Evolutionary conservation across 2,888 invertebrate species (phyloP).

Genomic region (Aphidoletes aphidimyza): DNA sequence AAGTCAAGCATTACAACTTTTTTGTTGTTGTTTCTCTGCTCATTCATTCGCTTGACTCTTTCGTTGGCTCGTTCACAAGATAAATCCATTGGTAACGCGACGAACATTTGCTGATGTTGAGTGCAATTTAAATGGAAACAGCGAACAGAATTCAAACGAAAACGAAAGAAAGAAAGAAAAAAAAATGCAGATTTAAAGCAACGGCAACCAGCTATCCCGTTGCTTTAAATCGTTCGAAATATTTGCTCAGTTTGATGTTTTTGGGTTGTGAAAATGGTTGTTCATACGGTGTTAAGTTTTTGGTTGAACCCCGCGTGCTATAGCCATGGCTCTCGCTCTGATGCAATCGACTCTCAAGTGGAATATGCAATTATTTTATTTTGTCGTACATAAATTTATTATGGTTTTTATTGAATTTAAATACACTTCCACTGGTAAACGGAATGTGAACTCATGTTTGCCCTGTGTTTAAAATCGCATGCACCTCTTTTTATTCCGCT

Average conservation of each 20-base stretch:
- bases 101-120: background rate
- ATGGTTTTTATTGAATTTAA: slow-evolving; percentile 46
- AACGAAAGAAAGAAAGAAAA: background rate
- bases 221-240: background rate
- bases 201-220: background rate
- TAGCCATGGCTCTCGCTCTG: background rate
- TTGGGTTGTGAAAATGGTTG: background rate
- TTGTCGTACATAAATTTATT: slow-evolving; percentile 46
- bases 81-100: slow-evolving; percentile 1
- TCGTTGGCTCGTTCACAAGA: background rate
- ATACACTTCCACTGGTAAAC: slow-evolving; percentile 19
- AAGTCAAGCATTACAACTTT: background rate
- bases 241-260: slow-evolving; percentile 22
- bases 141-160: background rate
- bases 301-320: background rate
- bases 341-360: slow-evolving; percentile 26
- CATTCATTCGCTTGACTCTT: background rate
- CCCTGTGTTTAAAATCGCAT: background rate
- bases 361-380: slow-evolving; percentile 51
- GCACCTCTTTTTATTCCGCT: background rate
- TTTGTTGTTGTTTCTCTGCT: background rate
- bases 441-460: background rate
- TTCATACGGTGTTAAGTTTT: background rate
- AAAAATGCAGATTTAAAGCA: background rate
- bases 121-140: slow-evolving; percentile 1